These are phyloP conservation scores for Hippocampus comes DNA, from an alignment of 2,113 vertebrate species.

Conservation along the genomic window DNA sequence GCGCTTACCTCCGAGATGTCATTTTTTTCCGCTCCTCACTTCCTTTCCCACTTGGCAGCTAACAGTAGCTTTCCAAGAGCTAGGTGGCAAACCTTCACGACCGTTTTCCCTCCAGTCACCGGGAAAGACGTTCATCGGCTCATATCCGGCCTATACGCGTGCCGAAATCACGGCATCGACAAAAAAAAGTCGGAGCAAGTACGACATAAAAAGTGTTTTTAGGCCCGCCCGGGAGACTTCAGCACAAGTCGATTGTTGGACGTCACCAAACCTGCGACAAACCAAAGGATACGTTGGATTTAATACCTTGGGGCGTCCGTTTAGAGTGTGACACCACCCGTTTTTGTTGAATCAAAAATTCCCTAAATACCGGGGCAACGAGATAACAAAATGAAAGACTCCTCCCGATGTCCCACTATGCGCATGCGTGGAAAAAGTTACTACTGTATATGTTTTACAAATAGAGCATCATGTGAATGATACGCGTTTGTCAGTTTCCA, in stretches of 20 bases:
- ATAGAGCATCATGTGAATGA: neutral
- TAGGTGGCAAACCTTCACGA: constrained; percentile 44
- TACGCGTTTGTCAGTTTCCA: neutral
- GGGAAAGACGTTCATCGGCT: constrained; percentile 60
- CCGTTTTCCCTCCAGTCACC: constrained; percentile 42
- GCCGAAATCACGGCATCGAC: constrained; percentile 46
- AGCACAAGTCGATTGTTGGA: constrained; percentile 63
- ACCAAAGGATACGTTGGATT: constrained; percentile 28
- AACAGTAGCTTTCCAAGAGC: constrained; percentile 42
- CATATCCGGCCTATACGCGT: constrained; percentile 53
- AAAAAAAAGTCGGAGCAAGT: constrained; percentile 16
- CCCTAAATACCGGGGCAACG: constrained; percentile 18
- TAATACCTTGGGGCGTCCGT: constrained; percentile 6
- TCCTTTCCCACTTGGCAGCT: constrained; percentile 59
- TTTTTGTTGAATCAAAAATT: neutral
- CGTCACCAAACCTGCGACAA: constrained; percentile 77
- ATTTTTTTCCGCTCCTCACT: constrained; percentile 73
- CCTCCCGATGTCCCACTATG: constrained; percentile 8
- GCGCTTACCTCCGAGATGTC: constrained; percentile 88
- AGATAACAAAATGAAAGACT: constrained; percentile 18
- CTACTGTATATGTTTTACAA: neutral
- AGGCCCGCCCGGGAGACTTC: constrained; percentile 73
- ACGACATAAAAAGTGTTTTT: constrained; percentile 48
- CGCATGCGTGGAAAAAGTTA: constrained; percentile 35
- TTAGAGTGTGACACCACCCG: neutral